Evolutionary conservation across 1,140 invertebrate species (phyloP), one percentile per base, ranked within the genome.

Genomic region (Mercenaria mercenaria): DNA sequence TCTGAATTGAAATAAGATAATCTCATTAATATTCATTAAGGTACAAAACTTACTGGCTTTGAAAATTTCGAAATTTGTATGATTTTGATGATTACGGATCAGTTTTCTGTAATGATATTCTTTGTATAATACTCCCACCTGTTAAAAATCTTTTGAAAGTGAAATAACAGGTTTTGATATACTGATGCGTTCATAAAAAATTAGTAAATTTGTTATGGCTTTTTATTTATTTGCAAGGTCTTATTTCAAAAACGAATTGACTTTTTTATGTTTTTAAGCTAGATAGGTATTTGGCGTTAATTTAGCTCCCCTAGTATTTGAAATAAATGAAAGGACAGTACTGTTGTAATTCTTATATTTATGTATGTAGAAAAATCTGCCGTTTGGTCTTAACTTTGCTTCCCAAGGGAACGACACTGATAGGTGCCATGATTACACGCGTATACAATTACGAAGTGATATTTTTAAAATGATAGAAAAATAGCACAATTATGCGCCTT

Each of bases 1-100:
- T 72, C 39, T 39, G 20, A 50, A 15, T 77, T 37, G 76, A 79
- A 79, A 79, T 79, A 37, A 32, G 76, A 79, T 79, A 41, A 79
- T 52, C 76, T 52, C 43, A 79, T 79, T 20, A 56, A 79, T 79
- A 52, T 52, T 50, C 50, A 79, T 52, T 50, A 52, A 32, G 4
- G 29, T 52, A 37, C n/a, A 79, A 29, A 23, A 34, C 18, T 8
- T 23, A 18, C 1, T 18, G 29, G 34, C 29, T 79, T 32, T 52
- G 47, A 77, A 26, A 34, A 52, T 32, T 50, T 10, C 32, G 4
- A 69, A 69, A 69, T 32, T 69, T 8, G 37, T 10, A 74, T 47
- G 74, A 23, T 26, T 50, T 43, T 47, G 32, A 47, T 47, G 11
- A 29, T 32, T n/a, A 29, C 39, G 74, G 50, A 47, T 77, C 74